Evolutionary conservation across 2,888 invertebrate species (phyloP).

Genomic region (Mactromeris polynyma): DNA sequence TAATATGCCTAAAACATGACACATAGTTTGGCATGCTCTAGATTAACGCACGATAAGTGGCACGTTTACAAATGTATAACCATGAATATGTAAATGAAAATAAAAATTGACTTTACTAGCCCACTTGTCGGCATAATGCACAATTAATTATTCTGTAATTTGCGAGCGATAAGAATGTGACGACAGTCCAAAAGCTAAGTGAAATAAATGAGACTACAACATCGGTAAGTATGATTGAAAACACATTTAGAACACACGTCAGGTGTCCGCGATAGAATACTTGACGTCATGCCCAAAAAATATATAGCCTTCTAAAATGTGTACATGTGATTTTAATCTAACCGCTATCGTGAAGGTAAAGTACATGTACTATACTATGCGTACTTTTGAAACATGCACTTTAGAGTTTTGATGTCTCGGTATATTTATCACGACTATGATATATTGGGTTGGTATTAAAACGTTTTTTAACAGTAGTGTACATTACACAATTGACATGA

Average conservation of each 20-base stretch:
- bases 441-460: no score
- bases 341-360: background rate
- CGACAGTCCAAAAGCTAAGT: background rate
- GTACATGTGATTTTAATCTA: background rate
- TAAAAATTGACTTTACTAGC: background rate
- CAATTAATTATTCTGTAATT: background rate
- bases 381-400: no score
- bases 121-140: constrained; percentile 5
- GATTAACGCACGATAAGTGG: background rate
- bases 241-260: background rate
- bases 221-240: background rate
- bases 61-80: background rate
- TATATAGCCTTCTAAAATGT: background rate
- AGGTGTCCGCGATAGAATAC: background rate
- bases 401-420: no score
- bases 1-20: background rate
- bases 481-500: no score
- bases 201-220: background rate
- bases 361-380: no score
- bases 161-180: background rate
- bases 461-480: no score
- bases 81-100: background rate
- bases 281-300: background rate
- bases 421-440: no score
- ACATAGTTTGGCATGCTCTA: background rate